phyloP scores from a whole-genome alignment of 2,888 invertebrate species.

The Bhutanitis thaidina region DNA sequence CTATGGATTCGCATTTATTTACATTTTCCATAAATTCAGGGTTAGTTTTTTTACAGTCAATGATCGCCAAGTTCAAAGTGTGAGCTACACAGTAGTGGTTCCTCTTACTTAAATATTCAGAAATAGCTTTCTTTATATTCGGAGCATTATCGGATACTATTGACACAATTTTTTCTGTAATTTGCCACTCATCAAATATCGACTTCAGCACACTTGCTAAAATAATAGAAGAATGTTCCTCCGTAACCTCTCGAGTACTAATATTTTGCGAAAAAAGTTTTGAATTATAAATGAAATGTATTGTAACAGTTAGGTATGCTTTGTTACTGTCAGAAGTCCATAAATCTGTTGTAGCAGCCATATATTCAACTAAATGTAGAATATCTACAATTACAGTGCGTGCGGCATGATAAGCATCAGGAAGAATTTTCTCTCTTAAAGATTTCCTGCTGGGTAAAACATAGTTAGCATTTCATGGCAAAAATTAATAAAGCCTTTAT shows the following conservation, averaged over 20 bases:
- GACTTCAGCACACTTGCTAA: neutral
- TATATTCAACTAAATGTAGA: neutral
- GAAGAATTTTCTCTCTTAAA: neutral
- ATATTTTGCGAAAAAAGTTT: neutral
- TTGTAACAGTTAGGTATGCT: neutral
- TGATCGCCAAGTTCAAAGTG: neutral
- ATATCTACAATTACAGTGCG: conserved; percentile 4
- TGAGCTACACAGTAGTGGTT: neutral
- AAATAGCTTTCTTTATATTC: neutral
- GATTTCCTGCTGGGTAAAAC: neutral
- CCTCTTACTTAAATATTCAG: neutral
- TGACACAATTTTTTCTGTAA: neutral
- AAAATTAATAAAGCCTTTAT: neutral
- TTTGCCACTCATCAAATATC: neutral
- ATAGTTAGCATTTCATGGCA: neutral
- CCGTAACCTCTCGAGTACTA: neutral
- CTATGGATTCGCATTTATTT: no score
- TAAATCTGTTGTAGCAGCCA: neutral
- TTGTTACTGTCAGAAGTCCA: neutral
- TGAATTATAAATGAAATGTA: neutral
- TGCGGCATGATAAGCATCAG: neutral
- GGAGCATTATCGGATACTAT: neutral
- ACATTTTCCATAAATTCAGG: no score
- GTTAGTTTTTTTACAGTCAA: neutral
- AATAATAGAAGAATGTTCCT: neutral